phyloP scores from a whole-genome alignment of 2,113 vertebrate species.

The Oreotrochilus melanogaster region DNA sequence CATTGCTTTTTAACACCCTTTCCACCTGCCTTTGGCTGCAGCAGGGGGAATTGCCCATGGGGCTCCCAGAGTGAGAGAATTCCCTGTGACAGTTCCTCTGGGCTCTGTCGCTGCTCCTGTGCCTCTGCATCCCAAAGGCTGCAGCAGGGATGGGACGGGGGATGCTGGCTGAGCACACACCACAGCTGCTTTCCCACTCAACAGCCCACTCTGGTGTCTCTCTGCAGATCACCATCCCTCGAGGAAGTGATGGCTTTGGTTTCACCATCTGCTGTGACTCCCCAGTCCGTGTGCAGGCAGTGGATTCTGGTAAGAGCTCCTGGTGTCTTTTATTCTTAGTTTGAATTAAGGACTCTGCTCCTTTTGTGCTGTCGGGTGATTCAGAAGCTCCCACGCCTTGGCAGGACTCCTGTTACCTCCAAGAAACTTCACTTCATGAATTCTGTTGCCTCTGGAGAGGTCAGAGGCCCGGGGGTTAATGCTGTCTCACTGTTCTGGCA shows the following conservation, averaged over 20 bases:
- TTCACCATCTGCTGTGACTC: constrained; percentile 98
- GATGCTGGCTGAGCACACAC: background rate
- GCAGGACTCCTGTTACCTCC: background rate
- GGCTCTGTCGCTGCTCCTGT: accelerated
- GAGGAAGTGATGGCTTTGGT: constrained; percentile 92
- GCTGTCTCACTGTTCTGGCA: background rate
- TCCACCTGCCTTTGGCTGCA: background rate
- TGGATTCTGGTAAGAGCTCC: constrained; percentile 88
- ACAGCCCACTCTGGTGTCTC: background rate
- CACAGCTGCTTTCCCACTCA: background rate
- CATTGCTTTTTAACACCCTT: background rate
- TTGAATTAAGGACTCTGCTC: background rate
- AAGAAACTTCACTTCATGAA: background rate
- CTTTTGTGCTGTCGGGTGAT: background rate
- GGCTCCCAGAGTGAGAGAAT: background rate
- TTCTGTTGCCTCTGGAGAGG: background rate
- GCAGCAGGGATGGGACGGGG: background rate
- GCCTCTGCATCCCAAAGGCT: background rate
- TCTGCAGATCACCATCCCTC: constrained; percentile 90
- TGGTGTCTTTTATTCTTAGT: background rate
- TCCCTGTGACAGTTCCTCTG: background rate
- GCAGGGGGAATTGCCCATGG: accelerated
- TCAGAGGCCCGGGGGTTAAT: background rate
- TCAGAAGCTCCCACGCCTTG: background rate
- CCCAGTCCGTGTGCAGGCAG: constrained; percentile 93